Base-by-base conservation (phyloP, 2,888 invertebrate species). In the Crematogaster levior region DNA sequence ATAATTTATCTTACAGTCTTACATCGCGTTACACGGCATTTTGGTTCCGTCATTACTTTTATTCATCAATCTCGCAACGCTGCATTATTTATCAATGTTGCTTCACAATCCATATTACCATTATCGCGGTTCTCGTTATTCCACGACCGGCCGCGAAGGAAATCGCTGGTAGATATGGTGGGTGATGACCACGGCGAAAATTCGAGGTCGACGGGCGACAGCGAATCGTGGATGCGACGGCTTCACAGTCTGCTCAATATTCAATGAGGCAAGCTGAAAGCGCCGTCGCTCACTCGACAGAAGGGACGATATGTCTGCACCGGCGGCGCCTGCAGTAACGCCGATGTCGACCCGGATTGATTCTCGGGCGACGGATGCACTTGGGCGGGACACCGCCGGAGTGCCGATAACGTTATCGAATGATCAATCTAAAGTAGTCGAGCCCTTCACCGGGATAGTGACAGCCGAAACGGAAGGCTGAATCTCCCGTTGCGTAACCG, bases 61-160 rank as follows among this genome's bases (percentile, higher is more conserved):
- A 2, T 43, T n/a, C 65, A 18, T 61, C 65, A 48, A 34, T 21
- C 34, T 65, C 24, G 18, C 34, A 7, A 48, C 46, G 21, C 46
- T 34, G 46, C 74, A 48, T 63, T 24, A 68, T 68, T 75, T 70
- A 51, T 37, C 9, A 68, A 15, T 7, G 7, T 27, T 56, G n/a
- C 12, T 18, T 40, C 12, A 12, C n/a, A 37, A 75, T 68, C 27
- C 68, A 18, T 6, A 66, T 48, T 34, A 30, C 21, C 18, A 6
- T 75, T 66, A 48, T 43, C 24, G 30, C 43, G 34, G 46, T 72
- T 30, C 15, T 12, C 73, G 27, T n/a, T 12, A 27, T 40, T 51
- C 24, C 51, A 43, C 65, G 40, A 34, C 82, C 90, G 91, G 89
- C 90, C 30, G 70, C 80, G n/a, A 88, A 86, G 34, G 86, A 90